These are phyloP conservation scores for Arion vulgaris DNA, from an alignment of 1,140 invertebrate genomes.

Conservation along the genomic window DNA sequence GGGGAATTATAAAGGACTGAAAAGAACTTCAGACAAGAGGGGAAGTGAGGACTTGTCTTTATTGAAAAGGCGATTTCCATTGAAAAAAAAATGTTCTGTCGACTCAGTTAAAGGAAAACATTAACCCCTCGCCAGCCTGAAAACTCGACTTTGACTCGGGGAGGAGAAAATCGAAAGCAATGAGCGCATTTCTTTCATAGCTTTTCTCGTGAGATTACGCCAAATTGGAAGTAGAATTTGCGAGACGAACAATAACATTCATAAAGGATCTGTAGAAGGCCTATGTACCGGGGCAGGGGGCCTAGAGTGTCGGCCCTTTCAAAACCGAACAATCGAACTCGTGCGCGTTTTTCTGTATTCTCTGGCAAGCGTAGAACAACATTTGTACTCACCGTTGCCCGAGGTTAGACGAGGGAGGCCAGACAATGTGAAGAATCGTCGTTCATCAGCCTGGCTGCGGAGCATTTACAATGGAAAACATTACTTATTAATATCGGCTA, in stretches of 20 bases:
- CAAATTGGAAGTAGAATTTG: conserved; percentile 31
- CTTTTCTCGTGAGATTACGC: conserved; percentile 26
- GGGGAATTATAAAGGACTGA: neutral
- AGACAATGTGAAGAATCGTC: neutral
- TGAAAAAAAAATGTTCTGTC: conserved; percentile 19
- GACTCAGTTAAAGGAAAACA: conserved; percentile 17
- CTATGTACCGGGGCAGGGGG: neutral
- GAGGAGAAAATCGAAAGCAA: conserved; percentile 32
- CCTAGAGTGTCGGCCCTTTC: conserved; percentile 4
- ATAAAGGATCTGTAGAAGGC: conserved; percentile 18
- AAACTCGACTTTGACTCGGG: conserved; percentile 11
- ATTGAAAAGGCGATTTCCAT: conserved; percentile 17
- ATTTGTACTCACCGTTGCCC: conserved; percentile 20
- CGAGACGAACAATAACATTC: neutral
- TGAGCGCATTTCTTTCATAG: conserved; percentile 22
- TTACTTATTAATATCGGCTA: conserved; percentile 30
- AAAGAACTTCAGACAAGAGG: neutral
- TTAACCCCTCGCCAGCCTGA: conserved; percentile 18
- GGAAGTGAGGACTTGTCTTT: conserved; percentile 14
- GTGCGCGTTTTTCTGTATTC: conserved; percentile 13
- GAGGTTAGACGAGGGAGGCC: neutral
- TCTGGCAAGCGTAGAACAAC: neutral
- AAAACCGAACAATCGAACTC: neutral
- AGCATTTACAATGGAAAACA: neutral
- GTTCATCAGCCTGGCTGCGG: neutral